phyloP scores from a whole-genome alignment of 2,888 invertebrate genomes.

The Scaptomyza flava region DNA sequence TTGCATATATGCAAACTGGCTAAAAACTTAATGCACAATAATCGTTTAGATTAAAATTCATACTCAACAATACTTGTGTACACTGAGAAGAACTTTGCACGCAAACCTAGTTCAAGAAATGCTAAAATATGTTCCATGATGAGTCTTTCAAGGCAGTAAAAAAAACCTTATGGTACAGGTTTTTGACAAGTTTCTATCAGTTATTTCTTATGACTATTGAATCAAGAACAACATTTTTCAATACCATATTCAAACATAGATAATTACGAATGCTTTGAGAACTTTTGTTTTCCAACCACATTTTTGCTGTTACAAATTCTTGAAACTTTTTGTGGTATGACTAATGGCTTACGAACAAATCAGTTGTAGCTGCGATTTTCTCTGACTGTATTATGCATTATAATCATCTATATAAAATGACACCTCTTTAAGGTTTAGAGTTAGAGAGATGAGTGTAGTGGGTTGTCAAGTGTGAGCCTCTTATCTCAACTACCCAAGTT shows the following conservation, averaged over 20 bases:
- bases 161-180: too few species aligned
- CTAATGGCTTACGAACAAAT: too few species aligned
- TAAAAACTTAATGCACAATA: constrained; percentile 51
- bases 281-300: too few species aligned
- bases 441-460: constrained; percentile 7
- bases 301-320: too few species aligned
- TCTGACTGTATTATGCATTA: neutral
- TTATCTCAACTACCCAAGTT: constrained; percentile 79
- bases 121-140: neutral
- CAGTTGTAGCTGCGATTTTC: neutral
- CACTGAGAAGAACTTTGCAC: constrained; percentile 1
- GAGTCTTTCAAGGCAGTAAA: neutral
- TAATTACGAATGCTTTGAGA: too few species aligned
- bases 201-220: too few species aligned
- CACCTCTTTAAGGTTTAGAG: constrained; percentile 39
- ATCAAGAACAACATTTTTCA: too few species aligned
- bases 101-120: neutral
- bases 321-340: too few species aligned
- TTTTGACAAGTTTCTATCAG: too few species aligned
- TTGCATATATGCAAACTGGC: constrained; percentile 63
- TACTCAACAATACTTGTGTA: constrained; percentile 34
- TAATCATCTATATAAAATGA: constrained; percentile 40
- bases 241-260: too few species aligned
- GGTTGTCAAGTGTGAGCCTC: constrained; percentile 33
- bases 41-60: constrained; percentile 45